Evolutionary conservation across 2,113 vertebrate genomes (phyloP), one percentile per base, ranked within the genome.

Genomic region (Myocastor coypus): DNA sequence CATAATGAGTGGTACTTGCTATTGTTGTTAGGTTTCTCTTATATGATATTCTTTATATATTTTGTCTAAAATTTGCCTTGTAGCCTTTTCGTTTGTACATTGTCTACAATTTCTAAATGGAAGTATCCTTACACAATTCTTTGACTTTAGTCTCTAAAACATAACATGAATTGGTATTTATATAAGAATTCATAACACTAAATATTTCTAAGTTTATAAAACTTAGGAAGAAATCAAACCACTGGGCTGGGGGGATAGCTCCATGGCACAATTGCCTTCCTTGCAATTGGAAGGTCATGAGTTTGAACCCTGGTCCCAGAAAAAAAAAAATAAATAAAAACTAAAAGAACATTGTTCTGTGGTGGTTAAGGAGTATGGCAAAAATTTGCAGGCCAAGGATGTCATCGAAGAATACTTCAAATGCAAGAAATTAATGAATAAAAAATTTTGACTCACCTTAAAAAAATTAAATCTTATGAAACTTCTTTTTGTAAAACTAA

Each of bases 111-210:
- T 77, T 50, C 64, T 63, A 77, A 87, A 86, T 61, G 57, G n/a
- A 92, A 93, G 20, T 66, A 73, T 85, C 69, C 13, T 71, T 94
- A 22, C 17, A 88, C 66, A 32, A 3, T 50, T 57, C 14, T 96
- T 94, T 87, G 30, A 71, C 40, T 83, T 96, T 71, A 87, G 30
- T 63, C 64, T 92, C 57, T 89, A 34, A 95, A 69, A 82, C 17
- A 77, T 34, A 73, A 66, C 7, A 91, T 94, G 17, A 87, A 82
- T 66, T 90, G 8, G 14, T 87, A 69, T 42, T 19, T 87, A 64
- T 32, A 73, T 37, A 59, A 46, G 46, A 78, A 83, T 5, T 68
- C n/a, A 91, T 57, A 32, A 71, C 57, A 86, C 3, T 46, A 93
- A 92, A 90, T 81, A 61, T 1, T 17, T 50, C 89, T 84, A 17